Base-by-base conservation (phyloP, 2,888 invertebrate species). In the Erebia aethiops region DNA sequence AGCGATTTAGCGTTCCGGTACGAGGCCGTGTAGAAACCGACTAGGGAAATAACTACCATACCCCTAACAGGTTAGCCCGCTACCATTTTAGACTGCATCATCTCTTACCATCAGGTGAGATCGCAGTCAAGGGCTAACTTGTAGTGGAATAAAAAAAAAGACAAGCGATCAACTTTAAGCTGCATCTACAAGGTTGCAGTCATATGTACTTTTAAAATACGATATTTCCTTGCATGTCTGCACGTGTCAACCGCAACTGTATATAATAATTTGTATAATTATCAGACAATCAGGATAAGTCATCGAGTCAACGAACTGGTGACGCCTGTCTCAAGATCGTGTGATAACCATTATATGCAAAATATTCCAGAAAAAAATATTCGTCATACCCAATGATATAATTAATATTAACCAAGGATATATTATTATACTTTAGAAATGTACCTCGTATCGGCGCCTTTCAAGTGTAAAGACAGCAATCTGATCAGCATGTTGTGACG, bases 321-420 rank as follows among this genome's bases (percentile, higher is more conserved):
- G 62, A 67, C 61, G 64, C 26, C 61, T 56, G 46, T 43, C 65
- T 54, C 62, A 54, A 71, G 71, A 67, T 71, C 62, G 71, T 49
- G 18, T 56, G 71, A 67, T 71, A 62, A 73, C 60, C 71, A 75
- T 72, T 75, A 75, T 72, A 74, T 71, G 75, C 69, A 72, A 74
- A 75, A 66, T 69, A 56, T 74, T 74, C 67, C 73, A 73, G 70
- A 70, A 75, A 74, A 35, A 72, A 67, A 58, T 62, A 51, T 56
- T 69, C 54, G 52, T 56, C 51, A 67, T 61, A 52, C 60, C 69
- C 62, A n/a, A 61, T 49, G 46, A 21, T 62, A 46, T 46, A 21
- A 61, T 61, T 61, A 57, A 26, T 46, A 26, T 13, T 1, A 57
- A 26, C 54, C 18, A 8, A 26, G 26, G 56, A 57, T 57, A 57